A percentile compares a stretch with the other conserved stretches of the same genome.
Conservation (phyloP, 2,888 invertebrate species). For the Brenthis ino region DNA sequence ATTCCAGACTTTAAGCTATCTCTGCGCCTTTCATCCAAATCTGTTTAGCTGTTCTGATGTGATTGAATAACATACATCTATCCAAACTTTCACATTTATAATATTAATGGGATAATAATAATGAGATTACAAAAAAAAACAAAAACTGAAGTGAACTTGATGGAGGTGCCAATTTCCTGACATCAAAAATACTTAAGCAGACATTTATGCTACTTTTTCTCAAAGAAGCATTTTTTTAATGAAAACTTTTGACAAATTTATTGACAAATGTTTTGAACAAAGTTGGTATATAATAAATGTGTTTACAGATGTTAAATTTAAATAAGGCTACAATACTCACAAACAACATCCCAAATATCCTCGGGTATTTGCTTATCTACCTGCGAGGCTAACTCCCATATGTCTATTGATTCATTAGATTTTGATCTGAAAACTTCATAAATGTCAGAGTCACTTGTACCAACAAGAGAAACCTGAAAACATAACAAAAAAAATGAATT, state of each 20-base stretch:
- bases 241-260: neutral
- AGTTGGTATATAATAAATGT: no score
- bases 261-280: no score
- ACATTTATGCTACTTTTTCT: neutral
- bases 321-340: conserved; percentile 50
- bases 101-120: no score
- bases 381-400: conserved; percentile 72
- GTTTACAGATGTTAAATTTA: no score
- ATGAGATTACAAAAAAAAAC: neutral
- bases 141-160: no score
- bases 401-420: conserved; percentile 53
- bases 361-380: conserved; percentile 70
- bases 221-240: neutral
- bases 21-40: no score
- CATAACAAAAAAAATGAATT: neutral
- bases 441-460: conserved; percentile 49
- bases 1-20: no score
- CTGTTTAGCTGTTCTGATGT: no score
- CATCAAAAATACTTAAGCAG: no score
- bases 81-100: no score
- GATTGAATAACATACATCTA: no score
- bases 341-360: conserved; percentile 72
- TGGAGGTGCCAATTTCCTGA: no score
- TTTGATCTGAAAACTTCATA: conserved; percentile 55
- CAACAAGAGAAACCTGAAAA: conserved; percentile 57